phyloP scores from a whole-genome alignment of 2,888 invertebrate genomes.

The Rhamnusium bicolor region DNA sequence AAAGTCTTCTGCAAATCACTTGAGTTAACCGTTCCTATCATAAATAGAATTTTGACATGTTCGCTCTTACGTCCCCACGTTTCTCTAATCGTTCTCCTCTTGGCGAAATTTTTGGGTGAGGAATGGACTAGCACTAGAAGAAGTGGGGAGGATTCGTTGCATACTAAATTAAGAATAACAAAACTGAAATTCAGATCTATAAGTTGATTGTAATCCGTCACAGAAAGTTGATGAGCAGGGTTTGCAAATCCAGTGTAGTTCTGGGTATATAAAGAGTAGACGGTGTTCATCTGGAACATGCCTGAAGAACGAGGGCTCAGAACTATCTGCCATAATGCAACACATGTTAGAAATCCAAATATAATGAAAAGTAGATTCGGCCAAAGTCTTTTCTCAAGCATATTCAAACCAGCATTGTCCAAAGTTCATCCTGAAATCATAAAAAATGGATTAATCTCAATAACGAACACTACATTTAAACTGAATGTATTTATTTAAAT shows the following conservation, averaged over 20 bases:
- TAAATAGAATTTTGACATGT: constrained; percentile 77
- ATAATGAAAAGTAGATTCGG: constrained; percentile 51
- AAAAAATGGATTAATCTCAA: background rate
- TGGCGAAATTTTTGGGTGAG: constrained; percentile 77
- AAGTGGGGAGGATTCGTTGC: constrained; percentile 61
- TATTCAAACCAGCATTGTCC: constrained; percentile 45
- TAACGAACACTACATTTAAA: background rate
- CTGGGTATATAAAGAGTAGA: constrained; percentile 55
- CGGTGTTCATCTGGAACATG: constrained; percentile 25
- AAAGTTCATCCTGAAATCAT: constrained; percentile 45
- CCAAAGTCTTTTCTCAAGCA: constrained; percentile 58
- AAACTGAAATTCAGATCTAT: constrained; percentile 55
- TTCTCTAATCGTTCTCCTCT: constrained; percentile 79
- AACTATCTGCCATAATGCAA: constrained; percentile 55
- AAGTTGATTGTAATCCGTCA: constrained; percentile 54
- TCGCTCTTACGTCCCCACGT: constrained; percentile 81
- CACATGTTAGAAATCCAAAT: constrained; percentile 45
- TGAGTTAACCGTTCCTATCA: constrained; percentile 75
- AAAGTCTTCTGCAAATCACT: constrained; percentile 61
- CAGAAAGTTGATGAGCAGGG: constrained; percentile 48
- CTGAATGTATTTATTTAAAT: no score
- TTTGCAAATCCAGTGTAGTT: constrained; percentile 53
- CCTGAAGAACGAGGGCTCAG: constrained; percentile 21
- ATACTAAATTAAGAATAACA: constrained; percentile 48
- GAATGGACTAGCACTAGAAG: constrained; percentile 80